Evolutionary conservation across 2,888 invertebrate genomes (phyloP), one percentile per base, ranked within the genome.

Genomic region (Bombyx huttoni): DNA sequence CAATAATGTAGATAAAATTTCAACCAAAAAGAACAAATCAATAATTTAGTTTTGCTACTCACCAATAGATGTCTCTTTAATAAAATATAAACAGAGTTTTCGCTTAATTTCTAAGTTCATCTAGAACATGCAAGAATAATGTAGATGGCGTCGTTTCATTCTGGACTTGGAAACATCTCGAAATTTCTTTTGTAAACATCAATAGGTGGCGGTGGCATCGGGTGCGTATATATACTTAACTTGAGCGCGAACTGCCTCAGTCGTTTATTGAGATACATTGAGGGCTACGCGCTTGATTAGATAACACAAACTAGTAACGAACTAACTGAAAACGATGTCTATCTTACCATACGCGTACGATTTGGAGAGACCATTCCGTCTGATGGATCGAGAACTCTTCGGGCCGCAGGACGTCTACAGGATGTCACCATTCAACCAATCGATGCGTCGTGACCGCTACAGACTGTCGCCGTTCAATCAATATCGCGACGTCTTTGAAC

Each of bases 351-450:
- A 68, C 52, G 64, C 81, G 47, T 73, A 68, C 59, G 77, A 86
- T 48, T 59, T 73, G 14, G 74, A 79, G 24, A 67, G 70, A 24
- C 85, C 86, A 0, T 73, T 81, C n/a, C 68, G 78, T 2, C 57
- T 78, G 50, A 60, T 85, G 67, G 86, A 89, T 54, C 70, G 78
- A 8, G 78, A 85, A 12, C 77, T 84, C 24, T 61, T 64, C 55
- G 61, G 55, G 48, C 68, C 70, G 1, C 64, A 64, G n/a, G 57
- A 62, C 14, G 66, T 64, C 52, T 69, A 79, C 46, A 40, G 40
- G 40, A 40, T 40, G 40, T 60, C 61, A 33, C 62, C 75, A 12
- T 54, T 58, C 33, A 53, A 59, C 52, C 60, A 60, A 49, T 14
- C 53, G 65, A 68, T 56, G 70, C 73, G 68, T 40, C 63, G 62